phyloP scores from a whole-genome alignment of 2,888 invertebrate species.

The Dasysyrphus albostriatus region DNA sequence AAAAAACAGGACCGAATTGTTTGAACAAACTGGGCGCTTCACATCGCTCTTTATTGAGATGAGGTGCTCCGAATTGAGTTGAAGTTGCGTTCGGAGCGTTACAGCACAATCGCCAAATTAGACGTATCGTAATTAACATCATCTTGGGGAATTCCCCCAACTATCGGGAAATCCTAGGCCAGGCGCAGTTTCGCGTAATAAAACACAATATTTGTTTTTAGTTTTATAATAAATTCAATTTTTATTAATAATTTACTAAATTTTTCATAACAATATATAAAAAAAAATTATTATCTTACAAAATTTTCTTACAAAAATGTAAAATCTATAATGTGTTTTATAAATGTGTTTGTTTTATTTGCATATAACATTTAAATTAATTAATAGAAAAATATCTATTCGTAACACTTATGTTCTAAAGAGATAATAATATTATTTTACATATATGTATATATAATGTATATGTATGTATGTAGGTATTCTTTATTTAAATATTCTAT shows the following conservation, averaged over 20 bases:
- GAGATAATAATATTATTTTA: slow-evolving; percentile 52
- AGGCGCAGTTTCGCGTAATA: too few species aligned
- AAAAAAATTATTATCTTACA: slow-evolving; percentile 59
- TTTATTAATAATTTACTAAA: slow-evolving; percentile 55
- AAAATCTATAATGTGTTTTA: slow-evolving; percentile 45
- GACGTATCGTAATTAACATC: too few species aligned
- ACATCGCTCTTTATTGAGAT: too few species aligned
- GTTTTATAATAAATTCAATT: slow-evolving; percentile 64
- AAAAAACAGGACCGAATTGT: too few species aligned
- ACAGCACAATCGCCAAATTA: too few species aligned
- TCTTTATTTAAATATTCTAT: slow-evolving; percentile 36
- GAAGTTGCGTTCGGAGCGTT: too few species aligned
- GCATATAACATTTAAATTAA: slow-evolving; percentile 63
- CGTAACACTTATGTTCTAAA: slow-evolving; percentile 69
- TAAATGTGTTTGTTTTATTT: slow-evolving; percentile 16
- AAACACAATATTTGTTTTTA: slow-evolving; percentile 8
- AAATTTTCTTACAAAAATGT: slow-evolving; percentile 62
- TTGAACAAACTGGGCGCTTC: too few species aligned
- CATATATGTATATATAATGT: slow-evolving; percentile 26
- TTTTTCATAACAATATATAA: slow-evolving; percentile 27
- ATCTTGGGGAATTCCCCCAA: too few species aligned
- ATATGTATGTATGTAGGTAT: neutral
- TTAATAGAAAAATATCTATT: slow-evolving; percentile 45
- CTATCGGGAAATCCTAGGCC: too few species aligned
- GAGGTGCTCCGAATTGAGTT: too few species aligned